These are phyloP conservation scores for Lepidurus couesii DNA, from an alignment of 1,140 invertebrate genomes.

Conservation along the genomic window DNA sequence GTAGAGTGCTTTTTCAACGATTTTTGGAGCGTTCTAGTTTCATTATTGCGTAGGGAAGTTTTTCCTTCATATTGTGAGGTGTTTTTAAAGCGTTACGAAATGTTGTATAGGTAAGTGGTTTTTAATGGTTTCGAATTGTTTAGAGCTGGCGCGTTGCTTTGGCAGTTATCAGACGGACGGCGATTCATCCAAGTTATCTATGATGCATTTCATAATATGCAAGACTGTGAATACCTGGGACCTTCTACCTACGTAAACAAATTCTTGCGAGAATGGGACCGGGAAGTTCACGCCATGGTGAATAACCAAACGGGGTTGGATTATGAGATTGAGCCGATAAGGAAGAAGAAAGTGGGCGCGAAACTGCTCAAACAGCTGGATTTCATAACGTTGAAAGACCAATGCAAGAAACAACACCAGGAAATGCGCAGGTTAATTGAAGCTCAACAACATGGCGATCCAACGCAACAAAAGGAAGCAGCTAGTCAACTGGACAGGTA, in stretches of 20 bases:
- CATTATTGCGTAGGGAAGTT: too few species aligned
- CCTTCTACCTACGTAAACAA: not conserved
- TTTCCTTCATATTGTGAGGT: not conserved
- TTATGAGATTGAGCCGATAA: constrained; percentile 9
- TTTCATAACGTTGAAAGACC: constrained; percentile 36
- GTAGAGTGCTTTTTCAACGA: too few species aligned
- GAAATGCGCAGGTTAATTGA: constrained; percentile 33
- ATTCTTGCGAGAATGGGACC: not conserved
- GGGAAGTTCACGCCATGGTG: not conserved
- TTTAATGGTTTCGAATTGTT: constrained; percentile 14
- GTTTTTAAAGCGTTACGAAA: not conserved
- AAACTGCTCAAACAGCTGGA: constrained; percentile 32
- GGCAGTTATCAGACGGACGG: constrained; percentile 58
- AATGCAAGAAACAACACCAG: constrained; percentile 40
- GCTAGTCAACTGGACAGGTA: constrained; percentile 32
- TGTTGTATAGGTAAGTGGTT: not conserved
- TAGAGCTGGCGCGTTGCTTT: constrained; percentile 43
- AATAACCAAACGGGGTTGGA: not conserved
- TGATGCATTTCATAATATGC: constrained; percentile 49
- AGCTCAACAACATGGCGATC: constrained; percentile 25
- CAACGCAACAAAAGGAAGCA: constrained; percentile 28
- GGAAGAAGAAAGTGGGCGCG: not conserved
- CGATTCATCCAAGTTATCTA: constrained; percentile 64
- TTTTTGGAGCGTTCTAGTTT: too few species aligned
- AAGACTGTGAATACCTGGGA: constrained; percentile 60